These are phyloP conservation scores for Henricia sp. DNA, from an alignment of 53 echinoderm and acorn worm species.

Conservation along the genomic window DNA sequence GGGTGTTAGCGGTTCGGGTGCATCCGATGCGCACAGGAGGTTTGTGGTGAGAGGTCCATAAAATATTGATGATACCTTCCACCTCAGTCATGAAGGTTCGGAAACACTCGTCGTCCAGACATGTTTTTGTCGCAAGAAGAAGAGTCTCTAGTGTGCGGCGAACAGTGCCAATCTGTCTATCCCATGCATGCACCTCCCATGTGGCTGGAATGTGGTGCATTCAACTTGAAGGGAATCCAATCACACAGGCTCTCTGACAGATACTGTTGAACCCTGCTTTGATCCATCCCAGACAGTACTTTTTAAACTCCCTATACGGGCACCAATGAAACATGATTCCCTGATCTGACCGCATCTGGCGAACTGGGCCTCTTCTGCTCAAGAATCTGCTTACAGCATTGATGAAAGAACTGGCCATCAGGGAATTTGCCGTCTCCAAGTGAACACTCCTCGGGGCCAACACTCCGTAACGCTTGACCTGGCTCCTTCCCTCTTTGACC, in stretches of 20 bases:
- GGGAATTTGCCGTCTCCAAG: too few species aligned
- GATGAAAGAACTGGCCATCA: too few species aligned
- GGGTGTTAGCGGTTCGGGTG: slow-evolving; percentile 53
- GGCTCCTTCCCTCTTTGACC: too few species aligned
- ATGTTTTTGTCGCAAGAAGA: not conserved
- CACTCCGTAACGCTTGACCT: too few species aligned
- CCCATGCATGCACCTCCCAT: slow-evolving; percentile 55
- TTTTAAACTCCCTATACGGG: too few species aligned
- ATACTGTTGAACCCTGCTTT: slow-evolving; percentile 19
- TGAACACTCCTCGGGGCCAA: too few species aligned
- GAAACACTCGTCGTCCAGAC: slow-evolving; percentile 40
- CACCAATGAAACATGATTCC: too few species aligned
- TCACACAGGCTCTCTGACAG: slow-evolving; percentile 30
- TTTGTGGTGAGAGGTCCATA: slow-evolving; percentile 34
- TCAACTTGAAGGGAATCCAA: slow-evolving; percentile 57
- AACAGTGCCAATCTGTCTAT: slow-evolving; percentile 46
- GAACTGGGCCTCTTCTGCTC: too few species aligned
- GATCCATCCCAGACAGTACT: slow-evolving; percentile 12
- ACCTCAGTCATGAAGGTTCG: slow-evolving; percentile 53
- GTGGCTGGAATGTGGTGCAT: slow-evolving; percentile 33
- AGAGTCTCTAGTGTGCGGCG: not conserved
- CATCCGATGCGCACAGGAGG: not conserved
- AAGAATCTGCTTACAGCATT: too few species aligned
- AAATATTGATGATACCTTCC: slow-evolving; percentile 33
- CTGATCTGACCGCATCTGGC: too few species aligned